Conservation (phyloP, 2,797 vertebrate species). For the Paedocypris micromegethes region DNA sequence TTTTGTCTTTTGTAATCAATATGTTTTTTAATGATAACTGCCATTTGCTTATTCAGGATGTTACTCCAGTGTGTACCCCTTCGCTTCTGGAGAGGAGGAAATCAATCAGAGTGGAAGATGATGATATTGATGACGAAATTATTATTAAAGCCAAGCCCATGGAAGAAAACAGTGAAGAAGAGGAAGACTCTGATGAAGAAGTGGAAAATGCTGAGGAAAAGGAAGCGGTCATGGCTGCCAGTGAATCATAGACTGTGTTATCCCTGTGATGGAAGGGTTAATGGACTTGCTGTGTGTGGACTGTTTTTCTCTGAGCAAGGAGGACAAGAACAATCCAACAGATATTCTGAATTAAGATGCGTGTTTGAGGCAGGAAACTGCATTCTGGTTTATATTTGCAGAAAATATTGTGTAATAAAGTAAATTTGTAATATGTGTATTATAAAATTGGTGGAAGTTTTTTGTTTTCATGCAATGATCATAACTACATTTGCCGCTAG, state of each 20-base stretch:
- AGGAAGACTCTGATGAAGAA: conserved; percentile 26
- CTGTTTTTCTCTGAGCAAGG: too few species aligned
- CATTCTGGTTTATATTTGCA: too few species aligned
- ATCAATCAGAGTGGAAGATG: conserved; percentile 53
- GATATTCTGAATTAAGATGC: too few species aligned
- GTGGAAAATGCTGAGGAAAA: conserved; percentile 16
- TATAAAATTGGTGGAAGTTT: too few species aligned
- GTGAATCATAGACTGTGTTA: conserved; percentile 12
- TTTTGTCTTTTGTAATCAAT: not conserved
- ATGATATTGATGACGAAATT: conserved; percentile 73
- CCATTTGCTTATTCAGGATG: conserved; percentile 59
- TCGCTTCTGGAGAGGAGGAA: conserved; percentile 78
- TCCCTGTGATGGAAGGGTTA: conserved; percentile 13
- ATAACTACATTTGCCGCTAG: conserved; percentile 5
- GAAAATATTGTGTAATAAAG: too few species aligned
- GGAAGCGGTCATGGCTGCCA: not conserved
- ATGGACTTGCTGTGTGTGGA: not conserved
- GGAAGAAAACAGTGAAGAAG: conserved; percentile 27
- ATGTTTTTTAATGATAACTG: not conserved
- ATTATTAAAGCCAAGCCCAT: conserved; percentile 61
- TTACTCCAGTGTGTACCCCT: conserved; percentile 83
- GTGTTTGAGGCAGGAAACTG: too few species aligned
- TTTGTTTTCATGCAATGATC: not conserved
- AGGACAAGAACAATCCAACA: too few species aligned
- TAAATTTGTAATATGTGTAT: too few species aligned